Evolutionary conservation across 30 jellyfish, hydroid and myxozoan genomes (phyloP), one percentile per base, ranked within the genome.

Genomic region (Chrysaora quinquecirrha): DNA sequence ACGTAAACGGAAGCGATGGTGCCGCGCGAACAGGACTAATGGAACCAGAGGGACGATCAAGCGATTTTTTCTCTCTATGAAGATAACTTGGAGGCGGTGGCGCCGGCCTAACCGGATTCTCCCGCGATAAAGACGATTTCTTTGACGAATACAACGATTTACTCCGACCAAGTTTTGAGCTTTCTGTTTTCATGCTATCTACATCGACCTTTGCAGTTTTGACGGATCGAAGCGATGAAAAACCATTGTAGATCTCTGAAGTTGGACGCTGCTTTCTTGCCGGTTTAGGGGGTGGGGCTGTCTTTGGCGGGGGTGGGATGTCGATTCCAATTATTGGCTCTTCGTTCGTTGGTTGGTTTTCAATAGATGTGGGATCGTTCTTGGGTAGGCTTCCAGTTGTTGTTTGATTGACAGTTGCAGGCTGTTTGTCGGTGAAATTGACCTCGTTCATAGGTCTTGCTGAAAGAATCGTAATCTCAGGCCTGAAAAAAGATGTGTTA

Each of bases 381-480:
- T 73, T 18, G 62, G 34, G 70, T 23, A 63, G 23, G 61, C 28
- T 1, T 50, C 79, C 34, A n/a, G 38, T 14, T 38, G 54, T 6
- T 38, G 54, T 3, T 14, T 38, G 54, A 38, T 14, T 38, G 11
- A 3, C 11, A 3, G 54, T 38, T 38, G 6, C 54, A 6, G 54
- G 14, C 14, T 6, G 54, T 14, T 38, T 38, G 54, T 38, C 54
- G 48, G 27, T 38, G 68, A 80, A 69, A 1, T 69, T 69, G 1
- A 73, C 64, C 10, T 82, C 85, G 30, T 52, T 56, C 85, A 82
- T 33, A 71, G 92, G 92, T 70, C 92, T 60, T 34, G 84, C 92
- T 19, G 76, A 82, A 12, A 82, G 52, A 3, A 82, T 58, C 54
- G 84, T 82, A 66, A 82, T 82, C 35, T 69, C 85, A 24, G 92